Evolutionary conservation across 2,113 vertebrate species (phyloP), one percentile per base, ranked within the genome.

Genomic region (Panthera uncia): DNA sequence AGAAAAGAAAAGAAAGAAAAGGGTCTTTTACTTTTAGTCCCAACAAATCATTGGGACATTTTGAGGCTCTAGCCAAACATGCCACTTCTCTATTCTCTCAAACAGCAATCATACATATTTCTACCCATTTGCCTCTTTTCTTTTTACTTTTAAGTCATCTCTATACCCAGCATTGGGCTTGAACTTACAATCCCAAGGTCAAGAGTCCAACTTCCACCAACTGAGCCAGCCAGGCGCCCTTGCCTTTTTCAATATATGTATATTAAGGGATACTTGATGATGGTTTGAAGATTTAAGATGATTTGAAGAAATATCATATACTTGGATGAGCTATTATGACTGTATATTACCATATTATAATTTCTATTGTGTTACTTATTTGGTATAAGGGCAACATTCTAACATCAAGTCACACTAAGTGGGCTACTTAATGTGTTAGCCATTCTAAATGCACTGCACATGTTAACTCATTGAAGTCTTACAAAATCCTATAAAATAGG

Each of bases 311-410:
- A 41, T 48, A 33, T 66, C 57, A n/a, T 88, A 29, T 74, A 68
- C 82, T 78, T 78, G 45, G 29, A 55, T 92, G 55, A 74, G 29
- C 2, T 33, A 63, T 83, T 69, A 36, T 33, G 57, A 76, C 15
- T 21, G 1, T 48, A 1, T 38, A 65, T 78, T 79, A 36, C 61
- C 78, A 31, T 33, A 36, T 66, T 83, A 31, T 33, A 88, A 57
- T 90, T 97, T 84, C 52, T 66, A 25, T 83, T 52, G 36, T 61
- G 9, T 48, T 65, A 65, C 50, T 97, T 82, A 94, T 74, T 96
- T 90, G 41, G 84, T 33, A 18, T 63, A 86, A 91, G 9, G 68
- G 27, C 65, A 90, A 36, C 48, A 73, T 38, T 88, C 76, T 74
- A 85, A 97, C 48, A 81, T 94, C 36, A 93, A 48, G 16, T 33